Percentiles rank a stretch among this genome's conserved stretches.
Conservation (phyloP, 2,113 vertebrate species). For the Cephalophus harveyi region DNA sequence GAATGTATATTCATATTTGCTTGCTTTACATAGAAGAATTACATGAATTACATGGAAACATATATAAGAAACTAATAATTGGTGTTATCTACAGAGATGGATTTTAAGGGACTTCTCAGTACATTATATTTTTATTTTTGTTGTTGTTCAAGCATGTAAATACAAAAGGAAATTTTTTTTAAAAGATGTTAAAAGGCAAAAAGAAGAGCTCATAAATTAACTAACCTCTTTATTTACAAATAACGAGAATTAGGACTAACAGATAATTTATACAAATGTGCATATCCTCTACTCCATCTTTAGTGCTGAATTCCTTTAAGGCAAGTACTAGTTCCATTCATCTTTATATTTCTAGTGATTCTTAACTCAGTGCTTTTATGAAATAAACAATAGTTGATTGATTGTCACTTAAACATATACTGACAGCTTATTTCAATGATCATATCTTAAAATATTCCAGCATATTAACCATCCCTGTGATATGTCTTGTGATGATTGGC, state of each 20-base stretch:
- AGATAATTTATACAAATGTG: not conserved
- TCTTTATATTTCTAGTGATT: not conserved
- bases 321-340: not conserved
- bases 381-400: not conserved
- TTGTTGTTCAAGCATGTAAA: not conserved
- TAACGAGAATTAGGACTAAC: not conserved
- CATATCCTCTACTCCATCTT: not conserved
- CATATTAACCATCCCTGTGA: not conserved
- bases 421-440: constrained; percentile 35
- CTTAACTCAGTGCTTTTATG: not conserved
- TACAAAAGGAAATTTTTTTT: not conserved
- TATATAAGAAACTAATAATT: not conserved
- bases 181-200: not conserved
- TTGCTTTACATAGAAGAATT: not conserved
- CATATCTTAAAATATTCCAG: constrained; percentile 3
- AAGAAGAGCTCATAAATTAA: not conserved
- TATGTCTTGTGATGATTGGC: constrained; percentile 3
- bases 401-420: not conserved
- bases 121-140: not conserved
- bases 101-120: not conserved
- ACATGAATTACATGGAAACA: not conserved
- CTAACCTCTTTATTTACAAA: not conserved
- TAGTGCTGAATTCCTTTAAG: not conserved
- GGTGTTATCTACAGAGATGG: not conserved
- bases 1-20: not conserved